phyloP scores from a whole-genome alignment of 2,888 invertebrate species.

The Dinocampus coccinellae region DNA sequence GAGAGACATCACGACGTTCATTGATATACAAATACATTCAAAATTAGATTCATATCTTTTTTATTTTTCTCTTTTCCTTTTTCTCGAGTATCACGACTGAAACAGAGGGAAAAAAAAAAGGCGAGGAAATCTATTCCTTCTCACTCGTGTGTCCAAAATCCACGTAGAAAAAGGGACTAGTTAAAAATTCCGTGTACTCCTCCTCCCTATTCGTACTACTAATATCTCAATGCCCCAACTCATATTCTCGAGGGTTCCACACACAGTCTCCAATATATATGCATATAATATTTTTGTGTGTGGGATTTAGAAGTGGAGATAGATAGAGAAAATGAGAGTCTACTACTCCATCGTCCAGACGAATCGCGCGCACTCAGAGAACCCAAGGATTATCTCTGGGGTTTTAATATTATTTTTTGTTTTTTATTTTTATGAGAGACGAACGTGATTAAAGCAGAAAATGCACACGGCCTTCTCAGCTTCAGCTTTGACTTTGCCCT shows the following conservation, averaged over 20 bases:
- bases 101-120: too few relatives aligned
- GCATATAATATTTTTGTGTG: neutral
- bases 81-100: constrained; percentile 53
- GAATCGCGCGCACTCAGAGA: constrained; percentile 42
- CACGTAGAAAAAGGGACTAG: constrained; percentile 48
- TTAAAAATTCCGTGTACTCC: constrained; percentile 66
- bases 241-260: constrained; percentile 16
- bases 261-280: neutral
- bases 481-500: constrained; percentile 40
- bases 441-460: constrained; percentile 65
- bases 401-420: neutral
- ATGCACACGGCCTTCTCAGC: constrained; percentile 30
- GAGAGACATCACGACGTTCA: too few relatives aligned
- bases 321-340: constrained; percentile 22
- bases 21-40: constrained; percentile 60
- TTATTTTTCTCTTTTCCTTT: constrained; percentile 59
- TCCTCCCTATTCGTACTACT: too few relatives aligned
- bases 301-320: constrained; percentile 7
- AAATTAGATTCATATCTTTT: constrained; percentile 68
- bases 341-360: constrained; percentile 56
- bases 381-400: constrained; percentile 57
- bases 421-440: constrained; percentile 54
- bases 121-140: too few relatives aligned
- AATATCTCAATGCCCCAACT: constrained; percentile 61
- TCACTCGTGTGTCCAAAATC: neutral